Evolutionary conservation across 1,140 invertebrate species (phyloP).

Genomic region (Bombus impatiens): DNA sequence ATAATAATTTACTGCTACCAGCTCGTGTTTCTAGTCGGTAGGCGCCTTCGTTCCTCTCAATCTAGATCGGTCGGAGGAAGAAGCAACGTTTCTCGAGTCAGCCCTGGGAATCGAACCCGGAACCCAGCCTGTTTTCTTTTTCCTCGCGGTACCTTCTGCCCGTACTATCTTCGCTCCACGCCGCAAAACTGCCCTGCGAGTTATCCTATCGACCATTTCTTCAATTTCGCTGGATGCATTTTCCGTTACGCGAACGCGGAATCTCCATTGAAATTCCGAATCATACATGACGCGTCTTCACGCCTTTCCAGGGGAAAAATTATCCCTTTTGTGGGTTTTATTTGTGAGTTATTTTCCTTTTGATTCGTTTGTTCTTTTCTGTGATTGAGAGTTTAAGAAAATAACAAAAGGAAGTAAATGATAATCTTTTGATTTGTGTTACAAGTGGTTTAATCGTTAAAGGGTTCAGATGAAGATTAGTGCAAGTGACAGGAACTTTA

Average conservation of each 20-base stretch:
- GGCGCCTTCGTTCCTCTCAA: conserved; percentile 64
- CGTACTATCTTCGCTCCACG: conserved; percentile 14
- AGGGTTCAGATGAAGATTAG: too few species aligned
- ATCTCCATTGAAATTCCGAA: not conserved
- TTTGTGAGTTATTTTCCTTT: too few species aligned
- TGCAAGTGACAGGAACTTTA: too few species aligned
- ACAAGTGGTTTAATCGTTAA: too few species aligned
- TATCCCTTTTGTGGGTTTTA: too few species aligned
- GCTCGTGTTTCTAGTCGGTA: conserved; percentile 64
- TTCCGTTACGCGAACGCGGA: conserved; percentile 32
- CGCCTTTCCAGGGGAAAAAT: too few species aligned
- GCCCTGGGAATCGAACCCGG: conserved; percentile 79
- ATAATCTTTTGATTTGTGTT: too few species aligned
- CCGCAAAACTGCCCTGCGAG: conserved; percentile 33
- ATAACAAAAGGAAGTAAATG: too few species aligned
- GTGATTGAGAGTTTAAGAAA: too few species aligned
- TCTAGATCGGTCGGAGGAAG: conserved; percentile 73
- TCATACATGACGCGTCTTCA: not conserved
- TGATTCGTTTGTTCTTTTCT: too few species aligned
- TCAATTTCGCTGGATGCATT: conserved; percentile 39
- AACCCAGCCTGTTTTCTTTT: conserved; percentile 62
- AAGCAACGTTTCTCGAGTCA: conserved; percentile 65
- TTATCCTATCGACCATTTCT: conserved; percentile 28
- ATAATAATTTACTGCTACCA: conserved; percentile 78
- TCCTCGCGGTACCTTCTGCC: conserved; percentile 12